Evolutionary conservation across 2,113 vertebrate genomes (phyloP), one percentile per base, ranked within the genome.

Genomic region (Zosterops borbonicus): DNA sequence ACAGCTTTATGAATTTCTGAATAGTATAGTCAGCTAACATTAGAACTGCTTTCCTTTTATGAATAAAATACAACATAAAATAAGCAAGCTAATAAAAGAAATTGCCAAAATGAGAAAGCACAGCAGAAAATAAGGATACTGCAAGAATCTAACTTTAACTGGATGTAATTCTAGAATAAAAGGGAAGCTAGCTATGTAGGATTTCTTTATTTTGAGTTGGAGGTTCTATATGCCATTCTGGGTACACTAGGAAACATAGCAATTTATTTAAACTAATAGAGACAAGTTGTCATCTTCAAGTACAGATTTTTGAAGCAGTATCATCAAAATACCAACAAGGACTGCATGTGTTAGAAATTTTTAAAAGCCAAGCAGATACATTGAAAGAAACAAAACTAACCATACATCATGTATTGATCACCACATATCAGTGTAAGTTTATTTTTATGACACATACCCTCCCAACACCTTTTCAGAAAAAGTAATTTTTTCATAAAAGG

Each of bases 1-100:
- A 27, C 52, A 79, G 82, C 53, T 94, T 89, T 82, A 82, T 37
- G 71, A 89, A 76, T 79, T 91, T 79, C 70, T 85, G 63, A 95
- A 62, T 27, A 89, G 70, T 35, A 58, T 62, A 29, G 49, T 89
- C 70, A 69, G 81, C 46, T 89, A 71, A 74, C 52, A 62, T 33
- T 60, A 80, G 79, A 90, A 71, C 13, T 56, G 74, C 44, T 71
- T 92, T 62, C 62, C 65, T 91, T 84, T 84, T 71, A 87, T 49
- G 49, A 85, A 74, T 39, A 83, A 83, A 92, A 83, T 21, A 60
- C 14, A 86, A 88, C 35, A 60, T n/a, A 55, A 75, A 89, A 86
- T 84, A 63, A 73, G n/a, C 20, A 60, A 82, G 55, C 39, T 82
- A 87, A 64, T 79, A 67, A 83, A 87, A 91, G 53, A 58, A 89